Percentiles rank a stretch among this genome's conserved stretches.
phyloP scores from a whole-genome alignment of 1,140 invertebrate species.

The Phortica variegata region DNA sequence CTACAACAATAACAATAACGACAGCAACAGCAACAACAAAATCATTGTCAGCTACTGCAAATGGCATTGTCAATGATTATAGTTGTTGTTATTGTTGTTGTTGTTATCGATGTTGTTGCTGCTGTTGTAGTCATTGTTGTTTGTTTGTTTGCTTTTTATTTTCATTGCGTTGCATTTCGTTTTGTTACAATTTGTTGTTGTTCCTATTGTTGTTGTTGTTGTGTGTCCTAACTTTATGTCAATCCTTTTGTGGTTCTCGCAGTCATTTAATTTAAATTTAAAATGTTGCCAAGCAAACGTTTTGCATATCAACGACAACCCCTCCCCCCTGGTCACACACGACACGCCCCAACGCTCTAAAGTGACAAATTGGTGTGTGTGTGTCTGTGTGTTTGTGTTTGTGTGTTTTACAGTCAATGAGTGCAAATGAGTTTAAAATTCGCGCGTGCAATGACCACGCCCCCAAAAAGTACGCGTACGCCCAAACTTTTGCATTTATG shows the following conservation, averaged over 20 bases:
- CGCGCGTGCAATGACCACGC: too few relatives aligned
- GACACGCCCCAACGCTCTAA: not conserved
- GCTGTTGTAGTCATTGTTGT: too few relatives aligned
- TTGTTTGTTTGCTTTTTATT: too few relatives aligned
- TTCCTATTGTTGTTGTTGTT: conserved; percentile 18
- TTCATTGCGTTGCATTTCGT: too few relatives aligned
- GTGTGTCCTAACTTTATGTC: conserved; percentile 46
- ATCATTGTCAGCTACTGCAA: conserved; percentile 22
- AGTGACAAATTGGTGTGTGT: too few relatives aligned
- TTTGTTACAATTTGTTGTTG: conserved; percentile 1
- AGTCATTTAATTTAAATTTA: conserved; percentile 55
- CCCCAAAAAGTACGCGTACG: too few relatives aligned
- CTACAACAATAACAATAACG: conserved; percentile 13
- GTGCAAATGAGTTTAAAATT: too few relatives aligned
- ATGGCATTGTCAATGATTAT: conserved; percentile 22
- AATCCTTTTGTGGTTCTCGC: conserved; percentile 50
- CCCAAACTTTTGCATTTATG: conserved; percentile 44
- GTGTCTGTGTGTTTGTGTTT: too few relatives aligned
- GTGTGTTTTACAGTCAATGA: conserved; percentile 25
- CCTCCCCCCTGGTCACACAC: not conserved
- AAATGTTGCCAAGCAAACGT: conserved; percentile 46
- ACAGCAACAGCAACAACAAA: conserved; percentile 11
- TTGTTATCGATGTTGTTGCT: conserved; percentile 18
- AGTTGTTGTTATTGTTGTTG: conserved; percentile 38
- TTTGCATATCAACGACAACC: conserved; percentile 36